phyloP scores from a whole-genome alignment of 2,888 invertebrate species.

The Rhynchonema sp. region DNA sequence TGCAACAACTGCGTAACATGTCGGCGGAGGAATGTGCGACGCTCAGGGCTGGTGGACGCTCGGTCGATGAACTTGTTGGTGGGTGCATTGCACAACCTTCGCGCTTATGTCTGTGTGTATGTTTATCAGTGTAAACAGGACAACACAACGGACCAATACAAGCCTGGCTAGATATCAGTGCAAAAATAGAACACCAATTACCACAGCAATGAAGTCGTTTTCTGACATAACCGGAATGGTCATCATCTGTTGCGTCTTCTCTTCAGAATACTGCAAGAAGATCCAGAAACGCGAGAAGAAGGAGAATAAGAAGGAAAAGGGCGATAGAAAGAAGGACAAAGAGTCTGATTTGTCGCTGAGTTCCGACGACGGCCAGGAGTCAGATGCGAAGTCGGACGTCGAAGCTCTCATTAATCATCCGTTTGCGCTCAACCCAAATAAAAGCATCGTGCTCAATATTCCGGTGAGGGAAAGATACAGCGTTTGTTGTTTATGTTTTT shows the following conservation, averaged over 20 bases:
- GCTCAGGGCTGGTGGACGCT: conserved; percentile 68
- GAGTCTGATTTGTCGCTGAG: conserved; percentile 33
- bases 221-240: too few species aligned
- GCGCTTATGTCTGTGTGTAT: too few species aligned
- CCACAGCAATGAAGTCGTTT: too few species aligned
- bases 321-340: conserved; percentile 39
- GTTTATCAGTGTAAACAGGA: too few species aligned
- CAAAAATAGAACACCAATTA: too few species aligned
- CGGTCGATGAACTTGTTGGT: conserved; percentile 72
- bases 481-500: too few species aligned
- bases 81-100: too few species aligned
- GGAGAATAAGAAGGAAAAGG: conserved; percentile 34
- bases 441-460: conserved; percentile 62
- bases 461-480: conserved; percentile 38
- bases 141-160: too few species aligned
- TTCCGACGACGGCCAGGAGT: conserved; percentile 30
- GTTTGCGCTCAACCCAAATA: conserved; percentile 59
- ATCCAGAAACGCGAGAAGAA: conserved; percentile 56
- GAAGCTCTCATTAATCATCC: conserved; percentile 63
- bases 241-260: too few species aligned
- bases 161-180: too few species aligned
- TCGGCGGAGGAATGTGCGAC: conserved; percentile 11
- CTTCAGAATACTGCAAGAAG: conserved; percentile 64
- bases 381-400: conserved; percentile 31
- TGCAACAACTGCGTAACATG: conserved; percentile 20